Conservation (phyloP, 2,113 vertebrate species). For the Python bivittatus region DNA sequence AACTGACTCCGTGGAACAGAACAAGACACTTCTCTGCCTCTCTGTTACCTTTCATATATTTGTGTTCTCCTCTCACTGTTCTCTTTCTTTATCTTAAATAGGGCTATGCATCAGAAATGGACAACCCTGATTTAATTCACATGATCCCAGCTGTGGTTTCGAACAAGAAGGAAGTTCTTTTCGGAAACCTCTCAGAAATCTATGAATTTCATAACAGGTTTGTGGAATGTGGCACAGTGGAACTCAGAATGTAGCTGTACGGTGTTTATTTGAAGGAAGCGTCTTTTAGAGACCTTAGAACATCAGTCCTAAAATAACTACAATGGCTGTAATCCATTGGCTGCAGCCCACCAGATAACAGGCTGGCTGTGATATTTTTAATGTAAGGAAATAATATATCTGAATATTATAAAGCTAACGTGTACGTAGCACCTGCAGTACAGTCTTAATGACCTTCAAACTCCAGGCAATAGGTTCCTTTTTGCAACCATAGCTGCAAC, state of each 20-base stretch:
- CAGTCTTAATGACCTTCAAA: background rate
- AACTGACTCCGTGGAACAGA: too few relatives aligned
- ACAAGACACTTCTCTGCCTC: background rate
- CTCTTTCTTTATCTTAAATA: conserved; percentile 56
- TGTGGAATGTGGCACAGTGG: background rate
- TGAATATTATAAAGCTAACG: background rate
- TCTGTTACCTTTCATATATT: background rate
- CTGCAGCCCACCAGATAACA: background rate
- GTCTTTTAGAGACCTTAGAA: background rate
- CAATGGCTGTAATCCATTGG: background rate
- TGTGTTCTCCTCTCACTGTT: background rate
- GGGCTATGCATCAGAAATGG: conserved; percentile 91
- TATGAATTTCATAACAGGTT: conserved; percentile 93
- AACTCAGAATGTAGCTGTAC: background rate
- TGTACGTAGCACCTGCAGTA: background rate
- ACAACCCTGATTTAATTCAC: conserved; percentile 85
- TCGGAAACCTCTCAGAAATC: conserved; percentile 92
- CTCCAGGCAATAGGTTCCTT: too few relatives aligned
- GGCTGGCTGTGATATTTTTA: background rate
- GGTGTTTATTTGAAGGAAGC: background rate
- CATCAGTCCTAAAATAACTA: background rate
- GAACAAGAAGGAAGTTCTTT: conserved; percentile 90
- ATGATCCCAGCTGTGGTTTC: conserved; percentile 85
- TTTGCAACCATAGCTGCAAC: background rate
- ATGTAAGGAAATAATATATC: background rate